phyloP scores from a whole-genome alignment of 2,888 invertebrate genomes.

The Diarsia dahlii region DNA sequence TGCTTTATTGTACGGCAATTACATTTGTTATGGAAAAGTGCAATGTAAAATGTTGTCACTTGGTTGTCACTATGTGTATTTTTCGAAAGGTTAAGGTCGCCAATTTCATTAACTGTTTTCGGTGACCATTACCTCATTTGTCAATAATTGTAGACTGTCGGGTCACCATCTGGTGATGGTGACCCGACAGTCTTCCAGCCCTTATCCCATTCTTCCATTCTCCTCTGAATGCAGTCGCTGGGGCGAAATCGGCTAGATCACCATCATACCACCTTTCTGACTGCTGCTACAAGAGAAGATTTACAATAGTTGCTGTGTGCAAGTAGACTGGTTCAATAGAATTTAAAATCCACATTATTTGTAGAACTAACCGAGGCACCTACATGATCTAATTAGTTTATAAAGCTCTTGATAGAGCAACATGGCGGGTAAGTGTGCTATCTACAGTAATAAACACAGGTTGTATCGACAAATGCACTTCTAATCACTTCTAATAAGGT shows the following conservation, averaged over 20 bases:
- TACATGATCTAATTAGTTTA: constrained; percentile 25
- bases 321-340: background rate
- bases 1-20: constrained; percentile 25
- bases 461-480: constrained; percentile 36
- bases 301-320: background rate
- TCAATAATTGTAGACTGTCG: no score
- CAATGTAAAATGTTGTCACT: constrained; percentile 13
- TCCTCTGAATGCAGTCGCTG: no score
- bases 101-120: no score
- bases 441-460: background rate
- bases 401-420: constrained; percentile 8
- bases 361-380: background rate
- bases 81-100: background rate
- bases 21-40: constrained; percentile 18
- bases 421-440: constrained; percentile 39
- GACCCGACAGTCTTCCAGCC: no score
- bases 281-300: background rate
- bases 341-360: constrained; percentile 4
- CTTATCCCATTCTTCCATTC: no score
- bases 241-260: no score
- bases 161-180: no score
- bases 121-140: no score
- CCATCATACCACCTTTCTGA: background rate
- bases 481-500: constrained; percentile 37
- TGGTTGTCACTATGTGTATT: background rate